Percentiles rank a stretch among this genome's conserved stretches.
Evolutionary conservation across 2,888 invertebrate species (phyloP).

Genomic region (Ectemnius continuus): DNA sequence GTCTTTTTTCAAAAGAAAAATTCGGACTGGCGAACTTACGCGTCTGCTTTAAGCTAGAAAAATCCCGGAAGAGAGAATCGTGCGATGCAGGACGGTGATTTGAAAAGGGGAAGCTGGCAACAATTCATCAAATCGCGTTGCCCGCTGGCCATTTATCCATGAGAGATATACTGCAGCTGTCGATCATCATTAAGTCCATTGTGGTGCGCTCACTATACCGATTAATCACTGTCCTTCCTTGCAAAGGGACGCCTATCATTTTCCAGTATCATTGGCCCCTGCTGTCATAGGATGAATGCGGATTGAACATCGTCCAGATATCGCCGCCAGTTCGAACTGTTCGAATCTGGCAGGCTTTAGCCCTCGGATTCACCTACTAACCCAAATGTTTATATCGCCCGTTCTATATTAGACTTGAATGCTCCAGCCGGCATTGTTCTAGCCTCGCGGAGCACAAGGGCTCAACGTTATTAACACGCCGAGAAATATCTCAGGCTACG

Average conservation of each 20-base stretch:
- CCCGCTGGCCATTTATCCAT: neutral
- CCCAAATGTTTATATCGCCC: constrained; percentile 27
- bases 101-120: neutral
- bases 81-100: no score
- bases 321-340: neutral
- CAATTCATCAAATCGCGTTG: neutral
- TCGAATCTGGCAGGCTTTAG: neutral
- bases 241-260: constrained; percentile 37
- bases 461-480: no score
- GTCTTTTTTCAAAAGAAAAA: no score
- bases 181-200: constrained; percentile 22
- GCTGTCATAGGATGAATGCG: constrained; percentile 20
- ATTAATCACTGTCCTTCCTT: constrained; percentile 43
- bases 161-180: constrained; percentile 9
- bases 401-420: no score
- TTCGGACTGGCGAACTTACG: no score
- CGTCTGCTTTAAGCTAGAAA: no score
- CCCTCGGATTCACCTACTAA: constrained; percentile 28
- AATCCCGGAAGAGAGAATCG: no score
- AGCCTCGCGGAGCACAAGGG: no score
- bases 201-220: constrained; percentile 21
- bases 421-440: no score
- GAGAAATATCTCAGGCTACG: no score
- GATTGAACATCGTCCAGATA: constrained; percentile 33
- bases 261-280: constrained; percentile 10